Evolutionary conservation across 2,888 invertebrate species (phyloP).

Genomic region (Drosophila trichaetosa): DNA sequence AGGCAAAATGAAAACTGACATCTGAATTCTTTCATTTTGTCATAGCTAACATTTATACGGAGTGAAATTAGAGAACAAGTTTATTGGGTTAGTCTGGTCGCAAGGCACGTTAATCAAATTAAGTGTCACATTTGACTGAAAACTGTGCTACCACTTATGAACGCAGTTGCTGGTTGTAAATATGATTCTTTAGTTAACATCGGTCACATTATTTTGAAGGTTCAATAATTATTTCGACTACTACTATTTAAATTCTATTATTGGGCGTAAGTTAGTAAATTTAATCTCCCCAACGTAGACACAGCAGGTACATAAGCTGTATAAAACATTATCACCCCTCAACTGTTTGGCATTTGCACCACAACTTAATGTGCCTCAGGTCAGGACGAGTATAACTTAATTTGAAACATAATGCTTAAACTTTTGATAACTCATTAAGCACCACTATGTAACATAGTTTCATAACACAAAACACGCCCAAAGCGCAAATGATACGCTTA

Average conservation of each 20-base stretch:
- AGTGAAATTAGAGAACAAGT: constrained; percentile 8
- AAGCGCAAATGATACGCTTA: constrained; percentile 49
- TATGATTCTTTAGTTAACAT: not conserved
- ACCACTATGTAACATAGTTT: constrained; percentile 22
- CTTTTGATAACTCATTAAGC: constrained; percentile 70
- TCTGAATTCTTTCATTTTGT: constrained; percentile 55
- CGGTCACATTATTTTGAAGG: not conserved
- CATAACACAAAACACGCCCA: constrained; percentile 29
- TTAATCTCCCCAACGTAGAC: not conserved
- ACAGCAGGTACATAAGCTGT: not conserved
- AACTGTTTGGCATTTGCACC: constrained; percentile 4
- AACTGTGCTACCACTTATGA: not conserved
- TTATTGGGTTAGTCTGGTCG: constrained; percentile 35
- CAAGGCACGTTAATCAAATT: constrained; percentile 47
- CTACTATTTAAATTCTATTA: not conserved
- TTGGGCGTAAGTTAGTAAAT: not conserved
- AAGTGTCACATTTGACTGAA: constrained; percentile 17
- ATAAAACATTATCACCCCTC: not conserved
- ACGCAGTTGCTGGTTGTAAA: not conserved
- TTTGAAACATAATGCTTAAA: constrained; percentile 49
- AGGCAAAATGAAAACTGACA: constrained; percentile 66
- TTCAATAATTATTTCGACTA: not conserved
- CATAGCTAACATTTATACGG: constrained; percentile 31
- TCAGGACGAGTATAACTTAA: constrained; percentile 22
- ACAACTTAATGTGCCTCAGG: constrained; percentile 38